Evolutionary conservation across 2,797 vertebrate genomes (phyloP).

Genomic region (Emydoidea blandingii): DNA sequence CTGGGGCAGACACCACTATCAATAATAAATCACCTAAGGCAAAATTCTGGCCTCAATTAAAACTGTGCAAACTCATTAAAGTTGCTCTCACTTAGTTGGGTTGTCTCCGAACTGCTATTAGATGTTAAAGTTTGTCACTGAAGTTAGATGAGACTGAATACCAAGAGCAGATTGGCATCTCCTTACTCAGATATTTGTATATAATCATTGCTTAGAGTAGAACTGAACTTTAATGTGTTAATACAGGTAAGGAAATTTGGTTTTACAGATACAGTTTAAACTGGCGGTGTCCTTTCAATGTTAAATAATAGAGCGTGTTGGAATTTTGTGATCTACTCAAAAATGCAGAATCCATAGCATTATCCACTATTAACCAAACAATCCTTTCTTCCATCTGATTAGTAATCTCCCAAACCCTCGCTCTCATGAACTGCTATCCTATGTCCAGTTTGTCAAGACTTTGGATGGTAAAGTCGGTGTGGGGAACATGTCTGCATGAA

Average conservation of each 20-base stretch:
- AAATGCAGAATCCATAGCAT: not conserved
- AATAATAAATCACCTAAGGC: not conserved
- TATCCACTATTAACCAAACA: not conserved
- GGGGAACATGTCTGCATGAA: not conserved
- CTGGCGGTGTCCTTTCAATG: not conserved
- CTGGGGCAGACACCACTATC: not conserved
- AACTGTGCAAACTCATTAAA: not conserved
- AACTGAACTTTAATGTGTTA: not conserved
- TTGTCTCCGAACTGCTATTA: not conserved
- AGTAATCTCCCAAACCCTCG: not conserved
- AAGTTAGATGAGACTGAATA: not conserved
- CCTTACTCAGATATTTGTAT: not conserved
- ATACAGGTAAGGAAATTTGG: fast-evolving
- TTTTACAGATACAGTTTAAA: not conserved
- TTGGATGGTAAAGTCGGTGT: not conserved
- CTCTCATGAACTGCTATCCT: not conserved
- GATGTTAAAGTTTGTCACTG: not conserved
- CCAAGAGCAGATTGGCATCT: fast-evolving
- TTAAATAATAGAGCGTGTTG: not conserved
- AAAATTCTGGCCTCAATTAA: not conserved
- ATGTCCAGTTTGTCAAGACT: not conserved
- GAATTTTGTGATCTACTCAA: not conserved
- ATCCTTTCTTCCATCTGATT: not conserved
- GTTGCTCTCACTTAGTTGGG: not conserved
- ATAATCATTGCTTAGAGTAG: not conserved